phyloP scores from a whole-genome alignment of 2,797 vertebrate species.

The Cuculus canorus region DNA sequence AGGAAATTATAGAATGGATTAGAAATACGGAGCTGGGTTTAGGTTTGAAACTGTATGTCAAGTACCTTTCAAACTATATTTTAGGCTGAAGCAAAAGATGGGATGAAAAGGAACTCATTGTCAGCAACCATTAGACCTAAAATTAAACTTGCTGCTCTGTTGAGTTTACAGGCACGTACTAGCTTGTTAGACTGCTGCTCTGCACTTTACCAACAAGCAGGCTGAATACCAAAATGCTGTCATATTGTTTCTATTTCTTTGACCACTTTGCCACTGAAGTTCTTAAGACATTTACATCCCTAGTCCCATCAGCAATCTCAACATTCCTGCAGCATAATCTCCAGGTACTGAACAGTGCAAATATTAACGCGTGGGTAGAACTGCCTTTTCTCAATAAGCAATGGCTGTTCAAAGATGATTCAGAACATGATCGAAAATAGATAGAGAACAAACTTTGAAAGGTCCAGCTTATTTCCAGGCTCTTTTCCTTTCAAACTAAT shows the following conservation, averaged over 20 bases:
- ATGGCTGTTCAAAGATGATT: neutral
- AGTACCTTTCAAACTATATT: constrained; percentile 17
- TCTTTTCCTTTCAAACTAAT: neutral
- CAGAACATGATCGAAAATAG: neutral
- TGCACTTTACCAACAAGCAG: neutral
- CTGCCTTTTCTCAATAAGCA: neutral
- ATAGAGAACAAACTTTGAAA: neutral
- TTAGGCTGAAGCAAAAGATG: constrained; percentile 25
- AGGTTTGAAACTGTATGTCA: constrained; percentile 14
- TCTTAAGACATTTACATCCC: neutral
- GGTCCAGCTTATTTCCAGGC: neutral
- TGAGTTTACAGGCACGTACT: neutral
- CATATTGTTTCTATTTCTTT: neutral
- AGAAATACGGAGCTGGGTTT: neutral
- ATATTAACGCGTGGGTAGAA: neutral
- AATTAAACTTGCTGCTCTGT: constrained; percentile 1
- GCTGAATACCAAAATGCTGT: neutral
- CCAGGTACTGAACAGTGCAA: neutral
- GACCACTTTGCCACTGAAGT: neutral
- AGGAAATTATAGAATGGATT: neutral
- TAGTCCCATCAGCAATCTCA: neutral
- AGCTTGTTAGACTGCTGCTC: neutral
- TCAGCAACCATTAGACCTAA: constrained; percentile 28
- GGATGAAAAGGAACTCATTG: constrained; percentile 27
- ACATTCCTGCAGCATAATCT: neutral